Evolutionary conservation across 2,888 invertebrate species (phyloP).

Genomic region (Lissonota sp.): DNA sequence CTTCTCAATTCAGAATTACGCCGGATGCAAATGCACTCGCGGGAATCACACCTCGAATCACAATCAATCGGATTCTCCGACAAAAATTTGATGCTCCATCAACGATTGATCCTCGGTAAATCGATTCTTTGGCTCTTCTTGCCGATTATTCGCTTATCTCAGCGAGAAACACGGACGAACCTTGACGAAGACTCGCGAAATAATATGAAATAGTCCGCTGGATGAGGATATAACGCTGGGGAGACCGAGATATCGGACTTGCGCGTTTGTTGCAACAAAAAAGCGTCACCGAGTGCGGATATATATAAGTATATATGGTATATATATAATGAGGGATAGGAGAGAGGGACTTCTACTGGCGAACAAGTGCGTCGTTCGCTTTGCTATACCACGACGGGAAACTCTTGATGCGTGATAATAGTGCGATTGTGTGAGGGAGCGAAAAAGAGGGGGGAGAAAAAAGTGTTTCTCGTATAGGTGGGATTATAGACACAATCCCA

Average conservation of each 20-base stretch:
- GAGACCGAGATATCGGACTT: conserved; percentile 49
- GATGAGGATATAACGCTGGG: conserved; percentile 16
- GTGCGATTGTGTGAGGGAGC: neutral
- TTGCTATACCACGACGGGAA: neutral
- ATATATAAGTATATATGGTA: too few relatives aligned
- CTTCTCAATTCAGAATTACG: too few relatives aligned
- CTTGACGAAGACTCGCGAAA: conserved; percentile 6
- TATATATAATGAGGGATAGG: neutral
- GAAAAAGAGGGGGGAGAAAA: conserved; percentile 4
- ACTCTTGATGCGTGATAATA: conserved; percentile 6
- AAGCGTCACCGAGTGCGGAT: neutral
- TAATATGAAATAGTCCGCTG: conserved; percentile 15
- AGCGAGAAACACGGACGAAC: conserved; percentile 7
- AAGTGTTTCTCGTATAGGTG: too few relatives aligned
- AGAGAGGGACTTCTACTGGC: conserved; percentile 4
- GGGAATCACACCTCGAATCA: too few relatives aligned
- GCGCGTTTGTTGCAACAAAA: conserved; percentile 32
- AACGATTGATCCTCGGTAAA: too few relatives aligned
- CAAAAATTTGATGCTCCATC: too few relatives aligned
- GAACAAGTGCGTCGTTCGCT: conserved; percentile 34
- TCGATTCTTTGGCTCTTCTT: neutral
- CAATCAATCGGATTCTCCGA: too few relatives aligned
- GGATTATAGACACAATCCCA: too few relatives aligned
- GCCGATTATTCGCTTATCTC: neutral
- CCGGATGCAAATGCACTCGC: too few relatives aligned